Evolutionary conservation across 2,888 invertebrate species (phyloP), one percentile per base, ranked within the genome.

Genomic region (Neelides folsomi): DNA sequence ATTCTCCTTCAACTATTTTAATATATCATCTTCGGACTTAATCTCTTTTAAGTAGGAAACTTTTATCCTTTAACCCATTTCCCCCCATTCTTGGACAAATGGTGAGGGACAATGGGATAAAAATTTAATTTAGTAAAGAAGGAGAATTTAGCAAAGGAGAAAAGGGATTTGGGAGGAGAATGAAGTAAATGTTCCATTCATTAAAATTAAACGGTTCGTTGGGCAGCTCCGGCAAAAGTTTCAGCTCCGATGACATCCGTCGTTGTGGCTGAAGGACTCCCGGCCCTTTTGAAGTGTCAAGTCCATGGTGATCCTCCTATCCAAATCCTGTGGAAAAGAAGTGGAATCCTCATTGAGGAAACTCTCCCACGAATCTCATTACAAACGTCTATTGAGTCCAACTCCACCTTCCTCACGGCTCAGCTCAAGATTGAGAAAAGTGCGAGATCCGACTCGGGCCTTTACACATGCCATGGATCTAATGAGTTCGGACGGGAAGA

Each of bases 151-250:
- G 36, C 9, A 39, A 39, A 39, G 39, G 39, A 39, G 15, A 15
- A 13, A 39, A 15, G 15, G 15, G 15, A 15, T 39, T 15, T 39
- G 4, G 15, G 3, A 9, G 27, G 3, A 7, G 27, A 27, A 27
- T 3, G 27, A 27, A 15, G 34, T 15, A 35, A 47, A 36, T 47
- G 16, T 27, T 40, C n/a, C 19, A 50, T 48, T 59, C 59, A 59
- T 59, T 56, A 59, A 56, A 56, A 59, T 56, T 40, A 49, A 47
- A 47, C 50, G 53, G 45, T 48, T 52, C 38, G 46, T 13, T 53
- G 39, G 39, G 35, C 34, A 61, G 62, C 57, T 58, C 62, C 62
- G 18, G 59, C 62, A 44, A 56, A 58, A 57, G 58, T 62, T 54
- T 57, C 56, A 27, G 60, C 58, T 34, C 51, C 45, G 45, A 51